These are phyloP conservation scores for Syngnathoides biaculeatus DNA, from an alignment of 2,113 vertebrate species.

Conservation along the genomic window DNA sequence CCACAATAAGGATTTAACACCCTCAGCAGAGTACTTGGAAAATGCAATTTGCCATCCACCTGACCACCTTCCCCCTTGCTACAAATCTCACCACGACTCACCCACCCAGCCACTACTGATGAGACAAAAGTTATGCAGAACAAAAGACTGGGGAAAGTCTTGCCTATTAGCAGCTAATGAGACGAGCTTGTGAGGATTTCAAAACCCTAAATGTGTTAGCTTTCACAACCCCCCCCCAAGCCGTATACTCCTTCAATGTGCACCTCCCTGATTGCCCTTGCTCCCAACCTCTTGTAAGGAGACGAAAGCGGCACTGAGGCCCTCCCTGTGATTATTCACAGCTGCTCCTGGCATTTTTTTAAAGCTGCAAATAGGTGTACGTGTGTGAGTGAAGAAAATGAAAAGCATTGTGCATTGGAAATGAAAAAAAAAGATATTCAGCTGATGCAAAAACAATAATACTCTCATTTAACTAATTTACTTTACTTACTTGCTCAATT, in stretches of 20 bases:
- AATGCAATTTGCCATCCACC: conserved; percentile 34
- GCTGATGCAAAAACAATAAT: not conserved
- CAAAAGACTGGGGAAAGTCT: conserved; percentile 75
- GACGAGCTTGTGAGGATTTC: conserved; percentile 77
- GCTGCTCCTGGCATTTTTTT: conserved; percentile 63
- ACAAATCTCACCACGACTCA: not conserved
- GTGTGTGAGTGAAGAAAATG: conserved; percentile 53
- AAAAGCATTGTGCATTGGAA: conserved; percentile 67
- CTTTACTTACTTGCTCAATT: conserved; percentile 55
- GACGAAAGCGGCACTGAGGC: conserved; percentile 66
- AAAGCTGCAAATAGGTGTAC: conserved; percentile 44
- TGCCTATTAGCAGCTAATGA: conserved; percentile 85
- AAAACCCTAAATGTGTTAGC: conserved; percentile 76
- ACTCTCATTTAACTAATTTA: not conserved
- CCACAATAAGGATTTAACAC: conserved; percentile 68
- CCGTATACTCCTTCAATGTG: conserved; percentile 48
- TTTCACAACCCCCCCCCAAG: conserved; percentile 55
- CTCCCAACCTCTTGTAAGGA: conserved; percentile 53
- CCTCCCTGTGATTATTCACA: conserved; percentile 72
- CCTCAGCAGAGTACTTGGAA: conserved; percentile 70
- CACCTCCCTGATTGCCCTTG: conserved; percentile 63
- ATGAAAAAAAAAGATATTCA: conserved; percentile 65
- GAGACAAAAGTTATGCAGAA: conserved; percentile 72
- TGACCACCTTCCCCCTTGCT: conserved; percentile 10
- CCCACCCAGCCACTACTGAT: conserved; percentile 9